Conservation (phyloP, 2,113 vertebrate species). For the Setophaga kirtlandii region DNA sequence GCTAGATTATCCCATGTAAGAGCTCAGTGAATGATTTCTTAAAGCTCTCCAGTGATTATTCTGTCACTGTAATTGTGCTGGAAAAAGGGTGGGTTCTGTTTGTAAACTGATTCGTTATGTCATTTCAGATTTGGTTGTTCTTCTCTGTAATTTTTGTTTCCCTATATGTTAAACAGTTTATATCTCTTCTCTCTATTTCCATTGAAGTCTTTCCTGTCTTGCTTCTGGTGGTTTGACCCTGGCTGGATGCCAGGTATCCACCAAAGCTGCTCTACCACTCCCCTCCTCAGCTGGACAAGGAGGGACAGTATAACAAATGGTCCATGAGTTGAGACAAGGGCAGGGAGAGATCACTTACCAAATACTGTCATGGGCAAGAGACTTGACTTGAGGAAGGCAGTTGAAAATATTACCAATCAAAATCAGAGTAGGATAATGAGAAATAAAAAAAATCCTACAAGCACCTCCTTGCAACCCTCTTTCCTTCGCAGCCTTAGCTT, state of each 20-base stretch:
- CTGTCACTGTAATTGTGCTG: conserved; percentile 28
- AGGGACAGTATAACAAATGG: neutral
- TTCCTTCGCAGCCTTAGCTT: neutral
- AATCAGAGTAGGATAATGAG: neutral
- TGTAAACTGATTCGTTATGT: conserved; percentile 43
- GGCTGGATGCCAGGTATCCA: neutral
- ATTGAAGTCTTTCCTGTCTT: neutral
- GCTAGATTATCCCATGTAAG: conserved; percentile 46
- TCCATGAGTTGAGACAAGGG: neutral
- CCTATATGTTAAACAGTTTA: conserved; percentile 13
- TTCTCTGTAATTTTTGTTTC: conserved; percentile 43
- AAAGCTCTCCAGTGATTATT: conserved; percentile 58
- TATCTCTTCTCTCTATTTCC: neutral
- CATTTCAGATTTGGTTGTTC: conserved; percentile 30
- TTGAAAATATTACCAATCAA: neutral
- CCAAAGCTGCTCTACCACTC: neutral
- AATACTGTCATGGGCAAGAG: neutral
- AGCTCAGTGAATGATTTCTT: conserved; percentile 48
- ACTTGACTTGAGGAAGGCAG: neutral
- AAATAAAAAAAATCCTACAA: neutral
- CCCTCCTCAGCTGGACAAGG: neutral
- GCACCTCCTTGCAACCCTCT: neutral
- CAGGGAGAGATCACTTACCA: neutral
- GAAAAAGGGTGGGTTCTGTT: conserved; percentile 27
- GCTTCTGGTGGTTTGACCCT: neutral